Percentiles rank a stretch among this genome's conserved stretches.
These are phyloP conservation scores for Hiodon tergisus DNA, from an alignment of 2,113 vertebrate species.

Conservation along the genomic window DNA sequence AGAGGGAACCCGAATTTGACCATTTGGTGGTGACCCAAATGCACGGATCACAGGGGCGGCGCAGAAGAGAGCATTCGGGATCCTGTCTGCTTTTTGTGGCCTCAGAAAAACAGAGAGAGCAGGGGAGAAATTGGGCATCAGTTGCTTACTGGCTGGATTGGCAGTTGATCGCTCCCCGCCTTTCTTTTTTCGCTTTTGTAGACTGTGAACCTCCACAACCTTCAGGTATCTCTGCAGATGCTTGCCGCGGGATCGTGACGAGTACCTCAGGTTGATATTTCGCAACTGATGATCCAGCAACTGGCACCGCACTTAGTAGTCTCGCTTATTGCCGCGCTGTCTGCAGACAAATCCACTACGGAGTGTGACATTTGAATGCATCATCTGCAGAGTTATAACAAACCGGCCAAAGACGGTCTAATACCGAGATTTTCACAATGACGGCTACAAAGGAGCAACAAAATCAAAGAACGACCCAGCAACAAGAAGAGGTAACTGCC, in stretches of 20 bases:
- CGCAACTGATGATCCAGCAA: background rate
- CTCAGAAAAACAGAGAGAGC: background rate
- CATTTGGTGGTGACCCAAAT: conserved; percentile 2
- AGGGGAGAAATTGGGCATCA: too few species aligned
- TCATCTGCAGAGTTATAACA: conserved; percentile 45
- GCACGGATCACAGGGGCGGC: conserved; percentile 6
- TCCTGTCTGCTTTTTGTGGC: background rate
- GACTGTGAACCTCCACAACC: conserved; percentile 3
- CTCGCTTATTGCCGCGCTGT: conserved; percentile 19
- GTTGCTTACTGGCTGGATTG: background rate
- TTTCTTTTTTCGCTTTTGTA: background rate
- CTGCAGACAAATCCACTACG: background rate
- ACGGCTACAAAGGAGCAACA: conserved; percentile 67
- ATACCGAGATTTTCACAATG: conserved; percentile 46
- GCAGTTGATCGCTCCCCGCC: background rate
- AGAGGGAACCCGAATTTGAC: conserved; percentile 8
- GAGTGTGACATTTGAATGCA: conserved; percentile 48
- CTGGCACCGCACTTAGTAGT: conserved; percentile 1
- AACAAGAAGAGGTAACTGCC: conserved; percentile 58
- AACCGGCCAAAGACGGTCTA: conserved; percentile 33
- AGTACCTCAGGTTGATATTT: conserved; percentile 7
- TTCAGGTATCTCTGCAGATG: background rate
- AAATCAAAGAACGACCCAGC: conserved; percentile 55
- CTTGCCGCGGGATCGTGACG: conserved; percentile 13
- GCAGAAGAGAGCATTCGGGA: background rate